A percentile compares a stretch with the other conserved stretches of the same genome.
phyloP scores from a whole-genome alignment of 2,797 vertebrate genomes.

The Notoglanidium macrostoma region DNA sequence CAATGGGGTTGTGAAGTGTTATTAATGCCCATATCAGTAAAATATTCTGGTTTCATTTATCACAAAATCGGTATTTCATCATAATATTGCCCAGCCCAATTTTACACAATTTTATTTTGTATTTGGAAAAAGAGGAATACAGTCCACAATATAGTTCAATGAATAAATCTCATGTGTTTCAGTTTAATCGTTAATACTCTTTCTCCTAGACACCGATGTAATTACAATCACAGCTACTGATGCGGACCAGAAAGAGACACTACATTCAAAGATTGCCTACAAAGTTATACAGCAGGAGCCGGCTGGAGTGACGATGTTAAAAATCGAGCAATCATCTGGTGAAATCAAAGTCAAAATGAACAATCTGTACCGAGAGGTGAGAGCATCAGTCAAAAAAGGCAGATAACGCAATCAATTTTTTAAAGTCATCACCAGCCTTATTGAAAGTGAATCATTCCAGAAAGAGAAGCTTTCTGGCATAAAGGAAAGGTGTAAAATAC shows the following conservation, averaged over 20 bases:
- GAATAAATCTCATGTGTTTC: not conserved
- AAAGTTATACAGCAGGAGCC: slow-evolving; percentile 73
- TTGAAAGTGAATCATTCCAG: not conserved
- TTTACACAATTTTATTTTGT: not conserved
- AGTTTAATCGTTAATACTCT: not conserved
- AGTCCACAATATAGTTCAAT: not conserved
- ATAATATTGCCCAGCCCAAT: not conserved
- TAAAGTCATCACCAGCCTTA: not conserved
- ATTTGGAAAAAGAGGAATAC: too few species aligned
- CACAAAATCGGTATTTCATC: not conserved
- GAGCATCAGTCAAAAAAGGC: slow-evolving; percentile 25
- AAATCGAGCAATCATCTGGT: slow-evolving; percentile 76
- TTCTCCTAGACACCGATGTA: slow-evolving; percentile 76
- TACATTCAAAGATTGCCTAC: slow-evolving; percentile 75
- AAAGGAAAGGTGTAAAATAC: not conserved
- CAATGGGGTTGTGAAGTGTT: not conserved
- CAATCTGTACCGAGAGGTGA: slow-evolving; percentile 91
- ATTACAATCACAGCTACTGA: slow-evolving; percentile 85
- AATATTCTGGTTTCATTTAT: not conserved
- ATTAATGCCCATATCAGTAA: not conserved
- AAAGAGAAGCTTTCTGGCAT: not conserved
- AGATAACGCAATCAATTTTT: not conserved
- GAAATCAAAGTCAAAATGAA: slow-evolving; percentile 71
- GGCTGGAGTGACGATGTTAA: slow-evolving; percentile 68
- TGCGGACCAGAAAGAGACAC: slow-evolving; percentile 73